Conservation (phyloP, 2,888 invertebrate genomes). For the Drosophila testacea region DNA sequence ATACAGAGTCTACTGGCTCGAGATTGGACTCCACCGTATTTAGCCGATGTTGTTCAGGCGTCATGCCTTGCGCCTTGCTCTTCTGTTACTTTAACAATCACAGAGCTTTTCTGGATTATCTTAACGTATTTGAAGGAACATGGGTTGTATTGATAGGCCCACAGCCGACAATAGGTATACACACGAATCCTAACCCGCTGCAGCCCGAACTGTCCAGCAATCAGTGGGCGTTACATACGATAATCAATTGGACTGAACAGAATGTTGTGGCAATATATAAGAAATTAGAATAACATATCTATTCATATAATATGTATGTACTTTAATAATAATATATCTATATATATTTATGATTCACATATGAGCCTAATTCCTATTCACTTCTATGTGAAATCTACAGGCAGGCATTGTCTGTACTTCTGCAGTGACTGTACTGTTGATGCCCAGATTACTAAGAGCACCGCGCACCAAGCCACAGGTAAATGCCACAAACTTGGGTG, state of each 20-base stretch:
- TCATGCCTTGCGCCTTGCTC: conserved; percentile 86
- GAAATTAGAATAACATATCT: conserved; percentile 49
- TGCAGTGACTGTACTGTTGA: conserved; percentile 97
- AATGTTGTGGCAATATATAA: conserved; percentile 89
- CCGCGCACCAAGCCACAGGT: conserved; percentile 98
- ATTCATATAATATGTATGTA: conserved; percentile 19
- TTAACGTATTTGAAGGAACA: conserved; percentile 88
- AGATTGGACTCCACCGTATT: conserved; percentile 82
- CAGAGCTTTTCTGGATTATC: conserved; percentile 89
- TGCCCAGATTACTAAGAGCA: conserved; percentile 96
- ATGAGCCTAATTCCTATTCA: conserved; percentile 88
- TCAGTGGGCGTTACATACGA: conserved; percentile 87
- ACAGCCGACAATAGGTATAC: conserved; percentile 87
- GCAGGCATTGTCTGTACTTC: conserved; percentile 97
- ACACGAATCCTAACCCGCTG: conserved; percentile 91
- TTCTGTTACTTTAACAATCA: conserved; percentile 94
- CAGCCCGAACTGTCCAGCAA: conserved; percentile 86
- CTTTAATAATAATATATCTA: conserved; percentile 39
- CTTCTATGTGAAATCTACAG: conserved; percentile 96
- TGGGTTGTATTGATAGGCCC: conserved; percentile 92
- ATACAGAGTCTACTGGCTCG: conserved; percentile 32
- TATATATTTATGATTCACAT: conserved; percentile 19
- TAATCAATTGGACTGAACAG: conserved; percentile 87
- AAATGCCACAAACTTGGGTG: conserved; percentile 96
- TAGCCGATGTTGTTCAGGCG: conserved; percentile 83